Conservation (phyloP, 2,797 vertebrate genomes). For the Apogon talboti region DNA sequence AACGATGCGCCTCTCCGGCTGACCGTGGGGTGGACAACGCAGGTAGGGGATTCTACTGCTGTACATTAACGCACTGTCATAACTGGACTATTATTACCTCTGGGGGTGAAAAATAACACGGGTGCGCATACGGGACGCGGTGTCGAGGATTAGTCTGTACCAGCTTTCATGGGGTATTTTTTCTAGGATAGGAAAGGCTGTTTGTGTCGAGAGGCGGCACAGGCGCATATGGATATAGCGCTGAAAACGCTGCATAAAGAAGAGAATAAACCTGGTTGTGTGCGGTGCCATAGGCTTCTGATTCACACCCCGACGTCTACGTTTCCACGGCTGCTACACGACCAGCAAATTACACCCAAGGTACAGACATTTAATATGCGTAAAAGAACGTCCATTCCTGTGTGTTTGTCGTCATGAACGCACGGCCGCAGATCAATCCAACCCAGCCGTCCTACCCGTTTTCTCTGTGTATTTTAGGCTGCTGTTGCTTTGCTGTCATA, state of each 20-base stretch:
- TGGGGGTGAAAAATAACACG: conserved; percentile 4
- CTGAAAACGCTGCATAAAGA: conserved; percentile 73
- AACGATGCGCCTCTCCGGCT: conserved; percentile 76
- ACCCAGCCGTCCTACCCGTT: conserved; percentile 1
- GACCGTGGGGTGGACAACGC: conserved; percentile 72
- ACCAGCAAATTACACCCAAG: conserved; percentile 4
- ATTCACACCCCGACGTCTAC: conserved; percentile 24
- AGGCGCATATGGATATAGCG: conserved; percentile 61
- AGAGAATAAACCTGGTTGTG: conserved; percentile 39
- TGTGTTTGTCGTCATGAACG: background rate
- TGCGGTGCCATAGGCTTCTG: conserved; percentile 39
- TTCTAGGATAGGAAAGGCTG: conserved; percentile 14
- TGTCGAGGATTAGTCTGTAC: conserved; percentile 24
- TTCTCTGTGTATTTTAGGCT: conserved; percentile 11
- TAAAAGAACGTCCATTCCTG: background rate
- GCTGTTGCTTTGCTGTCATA: conserved; percentile 13
- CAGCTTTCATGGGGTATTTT: conserved; percentile 24
- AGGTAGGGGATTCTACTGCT: conserved; percentile 72
- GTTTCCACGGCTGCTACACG: background rate
- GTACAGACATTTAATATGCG: background rate
- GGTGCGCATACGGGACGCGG: conserved; percentile 1
- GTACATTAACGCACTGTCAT: conserved; percentile 54
- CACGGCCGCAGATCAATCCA: background rate
- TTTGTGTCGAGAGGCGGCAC: conserved; percentile 42
- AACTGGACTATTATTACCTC: conserved; percentile 4